Evolutionary conservation across 1,140 invertebrate genomes (phyloP).

Genomic region (Hestina assimilis): DNA sequence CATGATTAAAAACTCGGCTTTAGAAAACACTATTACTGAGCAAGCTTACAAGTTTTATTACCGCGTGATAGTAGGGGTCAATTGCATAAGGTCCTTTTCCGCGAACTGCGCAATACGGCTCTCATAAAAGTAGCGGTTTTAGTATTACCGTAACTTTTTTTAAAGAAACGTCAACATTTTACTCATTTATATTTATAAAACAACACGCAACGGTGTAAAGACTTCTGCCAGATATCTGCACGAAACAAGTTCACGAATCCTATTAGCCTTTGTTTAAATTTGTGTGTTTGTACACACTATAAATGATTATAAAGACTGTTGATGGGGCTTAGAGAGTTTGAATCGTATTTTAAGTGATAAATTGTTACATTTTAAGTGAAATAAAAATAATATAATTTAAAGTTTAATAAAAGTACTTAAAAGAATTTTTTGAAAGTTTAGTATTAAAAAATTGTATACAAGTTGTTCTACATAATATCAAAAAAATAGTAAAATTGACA

Average conservation of each 20-base stretch:
- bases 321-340: too few relatives aligned
- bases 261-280: neutral
- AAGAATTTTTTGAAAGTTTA: too few relatives aligned
- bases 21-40: neutral
- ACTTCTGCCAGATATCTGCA: conserved; percentile 12
- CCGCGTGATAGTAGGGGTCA: conserved; percentile 10
- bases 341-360: too few relatives aligned
- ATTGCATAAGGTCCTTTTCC: conserved; percentile 20
- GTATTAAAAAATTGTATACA: too few relatives aligned
- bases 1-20: neutral
- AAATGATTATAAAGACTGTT: too few relatives aligned
- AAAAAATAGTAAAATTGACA: too few relatives aligned
- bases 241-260: conserved; percentile 20
- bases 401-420: too few relatives aligned
- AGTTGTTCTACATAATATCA: too few relatives aligned
- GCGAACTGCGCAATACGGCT: conserved; percentile 11
- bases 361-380: too few relatives aligned
- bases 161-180: conserved; percentile 18
- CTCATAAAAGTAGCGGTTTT: conserved; percentile 28
- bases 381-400: too few relatives aligned
- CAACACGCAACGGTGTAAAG: conserved; percentile 7
- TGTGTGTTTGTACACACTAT: too few relatives aligned
- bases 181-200: conserved; percentile 17
- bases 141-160: conserved; percentile 23
- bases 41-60: conserved; percentile 6